Base-by-base conservation (phyloP, 2,888 invertebrate genomes). In the Strigamia crassipes region DNA sequence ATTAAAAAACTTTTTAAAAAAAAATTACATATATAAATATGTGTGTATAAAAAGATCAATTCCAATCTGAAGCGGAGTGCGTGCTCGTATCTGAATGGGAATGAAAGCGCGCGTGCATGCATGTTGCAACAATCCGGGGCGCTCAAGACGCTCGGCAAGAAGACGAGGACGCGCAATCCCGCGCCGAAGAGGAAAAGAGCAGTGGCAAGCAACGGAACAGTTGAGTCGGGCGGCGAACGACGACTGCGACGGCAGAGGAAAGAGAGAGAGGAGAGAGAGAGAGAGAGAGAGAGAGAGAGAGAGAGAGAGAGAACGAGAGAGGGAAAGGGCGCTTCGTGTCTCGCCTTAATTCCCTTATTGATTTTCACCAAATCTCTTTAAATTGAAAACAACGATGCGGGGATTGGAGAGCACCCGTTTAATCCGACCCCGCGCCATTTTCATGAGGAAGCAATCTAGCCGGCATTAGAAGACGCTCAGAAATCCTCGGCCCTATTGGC, bases 371-470 rank as follows among this genome's bases (percentile, higher is more conserved):
- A 83, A 83, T 83, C 83, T 83, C 82, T 83, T 83, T 83, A 83
- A 83, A 83, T 83, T 83, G 83, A 83, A 83, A 83, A 83, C 83
- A 83, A 83, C 83, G 83, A 83, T 83, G 83, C 83, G 46, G 79
- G 82, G 82, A 82, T 83, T 82, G 82, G 82, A 79, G 81, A 78
- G 81, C 77, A 77, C 77, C 80, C 82, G 82, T 73, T 66, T 83
- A 83, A 83, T 83, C 83, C 83, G 81, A 78, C 79, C 79, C 79
- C 38, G 82, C 78, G 81, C 81, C 81, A 78, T 81, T 78, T 81
- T 81, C 81, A 81, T 81, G 81, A 81, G 81, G 77, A 81, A 81
- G 81, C 81, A 81, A 81, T 81, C 81, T 81, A 81, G 81, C 78
- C 77, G 78, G 81, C 78, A 81, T 81, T 81, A 81, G 77, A 77